Evolutionary conservation across 2,113 vertebrate species (phyloP), one percentile per base, ranked within the genome.

Genomic region (Pycnonotus jocosus): DNA sequence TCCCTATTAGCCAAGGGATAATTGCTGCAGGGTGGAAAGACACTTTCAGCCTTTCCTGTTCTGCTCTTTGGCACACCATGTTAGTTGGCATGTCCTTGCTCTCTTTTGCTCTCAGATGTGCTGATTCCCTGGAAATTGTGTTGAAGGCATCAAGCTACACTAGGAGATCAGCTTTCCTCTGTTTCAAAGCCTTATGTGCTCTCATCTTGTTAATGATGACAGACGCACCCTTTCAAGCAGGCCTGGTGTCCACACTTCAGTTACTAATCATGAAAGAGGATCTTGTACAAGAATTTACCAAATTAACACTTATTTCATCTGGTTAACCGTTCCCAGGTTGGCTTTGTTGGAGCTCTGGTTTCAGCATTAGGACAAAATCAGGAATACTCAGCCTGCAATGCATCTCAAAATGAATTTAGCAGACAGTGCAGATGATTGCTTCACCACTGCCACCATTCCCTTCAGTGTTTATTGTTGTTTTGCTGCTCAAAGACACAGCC

Each of bases 131-230:
- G 72, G 66, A 95, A 96, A 84, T 42, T 72, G 82, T 95, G 95
- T 81, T 96, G 95, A 96, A 94, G 88, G 74, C 89, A 72, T 85
- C 94, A 92, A 78, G 84, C 84, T 93, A 80, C 86, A 88, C 94
- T 72, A 35, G 76, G 81, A 96, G 94, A 97, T 95, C 90, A 78
- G 30, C 53, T 96, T 97, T 94, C 95, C 21, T 42, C 76, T 77
- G 40, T 93, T 96, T 93, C 81, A 95, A 95, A 95, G 64, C 42
- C 58, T 60, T 56, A 11, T 58, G 33, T 86, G 33, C 60, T 83
- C 93, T 96, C 57, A 94, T 95, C 94, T 89, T 97, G 92, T 94
- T 92, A 92, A 96, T 71, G 71, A 71, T 95, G 96, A 97, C 89
- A 96, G 93, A 97, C 2, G 0, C 42, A 76, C 48, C 73, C 33